These are phyloP conservation scores for Rhingia rostrata DNA, from an alignment of 2,888 invertebrate species.

Conservation along the genomic window DNA sequence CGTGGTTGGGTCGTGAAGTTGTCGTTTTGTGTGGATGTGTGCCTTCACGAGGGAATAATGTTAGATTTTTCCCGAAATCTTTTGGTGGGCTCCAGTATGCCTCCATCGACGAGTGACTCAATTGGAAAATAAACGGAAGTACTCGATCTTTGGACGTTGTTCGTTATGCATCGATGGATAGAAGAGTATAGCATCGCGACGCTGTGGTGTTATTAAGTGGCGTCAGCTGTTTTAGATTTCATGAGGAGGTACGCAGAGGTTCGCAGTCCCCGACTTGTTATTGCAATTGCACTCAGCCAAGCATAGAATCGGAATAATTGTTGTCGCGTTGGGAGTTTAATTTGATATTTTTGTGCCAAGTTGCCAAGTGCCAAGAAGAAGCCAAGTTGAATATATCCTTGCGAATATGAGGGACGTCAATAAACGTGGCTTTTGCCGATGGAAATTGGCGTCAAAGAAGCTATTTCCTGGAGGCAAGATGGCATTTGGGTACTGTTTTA, in stretches of 20 bases:
- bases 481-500: no score
- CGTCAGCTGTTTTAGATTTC: slow-evolving; percentile 13
- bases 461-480: no score
- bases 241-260: not conserved
- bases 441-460: no score
- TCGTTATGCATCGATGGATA: slow-evolving; percentile 53
- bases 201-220: not conserved
- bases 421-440: not conserved
- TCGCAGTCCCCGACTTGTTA: not conserved
- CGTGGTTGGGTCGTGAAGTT: not conserved
- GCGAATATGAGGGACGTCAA: not conserved
- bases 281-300: slow-evolving; percentile 40
- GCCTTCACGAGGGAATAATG: not conserved
- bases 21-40: not conserved
- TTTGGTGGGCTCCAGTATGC: slow-evolving; percentile 5
- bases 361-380: not conserved
- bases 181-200: slow-evolving; percentile 22
- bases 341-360: slow-evolving; percentile 33
- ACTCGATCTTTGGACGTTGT: slow-evolving; percentile 63
- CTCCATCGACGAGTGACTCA: slow-evolving; percentile 47
- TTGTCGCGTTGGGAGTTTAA: slow-evolving; percentile 19
- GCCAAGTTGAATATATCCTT: slow-evolving; percentile 19
- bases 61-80: slow-evolving; percentile 34
- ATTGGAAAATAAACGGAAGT: slow-evolving; percentile 64
- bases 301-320: slow-evolving; percentile 35